These are phyloP conservation scores for Gibbula magus DNA, from an alignment of 2,888 invertebrate species.

Conservation along the genomic window DNA sequence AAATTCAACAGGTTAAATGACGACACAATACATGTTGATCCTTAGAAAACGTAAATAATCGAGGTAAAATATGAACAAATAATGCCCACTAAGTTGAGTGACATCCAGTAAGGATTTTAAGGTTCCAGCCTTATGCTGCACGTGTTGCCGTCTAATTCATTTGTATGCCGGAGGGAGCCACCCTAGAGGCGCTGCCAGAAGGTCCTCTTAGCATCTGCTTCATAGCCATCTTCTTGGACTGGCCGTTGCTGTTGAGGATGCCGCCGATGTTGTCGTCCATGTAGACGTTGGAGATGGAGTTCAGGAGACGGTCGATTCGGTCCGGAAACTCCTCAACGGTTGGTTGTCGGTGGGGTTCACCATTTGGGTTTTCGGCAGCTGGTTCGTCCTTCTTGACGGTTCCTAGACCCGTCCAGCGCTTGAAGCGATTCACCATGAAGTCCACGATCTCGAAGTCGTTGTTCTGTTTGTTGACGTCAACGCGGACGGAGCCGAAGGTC, in stretches of 20 bases:
- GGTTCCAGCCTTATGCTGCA: too few relatives aligned
- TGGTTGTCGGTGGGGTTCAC: neutral
- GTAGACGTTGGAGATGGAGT: conserved; percentile 72
- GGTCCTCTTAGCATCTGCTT: neutral
- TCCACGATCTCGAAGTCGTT: conserved; percentile 75
- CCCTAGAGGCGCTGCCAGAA: neutral
- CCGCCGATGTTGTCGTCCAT: conserved; percentile 54
- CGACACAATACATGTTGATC: too few relatives aligned
- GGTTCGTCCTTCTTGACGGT: neutral
- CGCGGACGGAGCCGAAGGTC: conserved; percentile 69
- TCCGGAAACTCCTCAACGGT: conserved; percentile 70
- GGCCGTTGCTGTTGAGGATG: neutral
- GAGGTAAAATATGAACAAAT: too few relatives aligned
- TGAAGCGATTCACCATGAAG: conserved; percentile 68
- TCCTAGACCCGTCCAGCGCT: conserved; percentile 59
- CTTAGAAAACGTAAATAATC: too few relatives aligned
- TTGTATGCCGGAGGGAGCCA: neutral
- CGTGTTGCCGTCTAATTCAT: too few relatives aligned
- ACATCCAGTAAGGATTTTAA: too few relatives aligned
- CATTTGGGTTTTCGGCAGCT: neutral
- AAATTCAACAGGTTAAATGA: too few relatives aligned
- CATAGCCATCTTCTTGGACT: conserved; percentile 15
- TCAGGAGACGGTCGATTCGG: conserved; percentile 72
- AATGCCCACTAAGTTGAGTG: too few relatives aligned
- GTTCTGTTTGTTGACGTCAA: conserved; percentile 66